Evolutionary conservation across 2,113 vertebrate species (phyloP), one percentile per base, ranked within the genome.

Genomic region (Sylvilagus bachmani): DNA sequence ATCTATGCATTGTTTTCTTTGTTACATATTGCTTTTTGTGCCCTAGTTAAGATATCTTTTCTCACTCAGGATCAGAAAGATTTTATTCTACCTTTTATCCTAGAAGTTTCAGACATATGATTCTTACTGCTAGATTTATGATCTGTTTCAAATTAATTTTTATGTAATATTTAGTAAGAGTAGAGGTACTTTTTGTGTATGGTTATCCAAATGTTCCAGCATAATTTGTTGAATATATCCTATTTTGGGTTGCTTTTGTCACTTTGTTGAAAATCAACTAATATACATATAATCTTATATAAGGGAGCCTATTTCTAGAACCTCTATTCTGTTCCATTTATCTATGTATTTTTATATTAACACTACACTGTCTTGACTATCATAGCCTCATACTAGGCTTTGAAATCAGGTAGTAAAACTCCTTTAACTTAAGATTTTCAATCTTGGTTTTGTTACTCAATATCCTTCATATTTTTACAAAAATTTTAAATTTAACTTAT

Each of bases 11-110:
- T 44, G 33, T 64, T 86, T 84, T 36, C 7, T 53, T 86, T 73
- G 29, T 84, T 64, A 58, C 25, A 14, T 73, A 73, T 38, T 71
- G 5, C 6, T 75, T 71, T 83, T 79, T 84, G 2, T 70, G 21
- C 49, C 4, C 61, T 49, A 58, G 25, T 16, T 86, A 58, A 79
- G 31, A 21, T 75, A 69, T 62, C 55, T 31, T 75, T 79, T 2
- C 4, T 88, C 14, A 83, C 22, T 21, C 4, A 25, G 7, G 10
- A 9, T 84, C 71, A 80, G 58, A 64, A 38, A 87, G 29, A n/a
- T 93, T 78, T 96, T 87, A 27, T 29, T 19, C 24, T 70, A 33
- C 49, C 17, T 69, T 69, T 90, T 86, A 10, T 69, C 19, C 58
- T 91, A 4, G 0, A 55, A 55, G 13, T 88, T 92, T 90, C 73